These are phyloP conservation scores for Apodemus agrarius DNA, from an alignment of 2,797 vertebrate species.

Conservation along the genomic window DNA sequence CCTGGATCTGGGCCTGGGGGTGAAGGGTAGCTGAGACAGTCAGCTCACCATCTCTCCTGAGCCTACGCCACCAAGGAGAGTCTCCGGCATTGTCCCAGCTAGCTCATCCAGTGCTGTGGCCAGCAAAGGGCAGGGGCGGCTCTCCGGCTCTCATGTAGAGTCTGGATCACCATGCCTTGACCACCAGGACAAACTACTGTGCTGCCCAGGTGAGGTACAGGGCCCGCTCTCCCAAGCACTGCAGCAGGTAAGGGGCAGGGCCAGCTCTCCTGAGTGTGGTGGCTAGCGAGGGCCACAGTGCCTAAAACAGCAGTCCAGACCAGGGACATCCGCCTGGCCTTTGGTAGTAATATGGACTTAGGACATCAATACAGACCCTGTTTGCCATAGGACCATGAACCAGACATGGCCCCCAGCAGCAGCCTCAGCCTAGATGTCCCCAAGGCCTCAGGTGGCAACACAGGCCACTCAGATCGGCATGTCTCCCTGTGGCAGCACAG, in stretches of 20 bases:
- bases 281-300: background rate
- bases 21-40: background rate
- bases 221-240: background rate
- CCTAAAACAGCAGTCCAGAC: background rate
- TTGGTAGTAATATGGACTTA: background rate
- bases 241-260: background rate
- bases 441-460: background rate
- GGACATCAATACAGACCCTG: background rate
- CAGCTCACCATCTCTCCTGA: background rate
- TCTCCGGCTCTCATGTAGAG: background rate
- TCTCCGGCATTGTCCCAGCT: background rate
- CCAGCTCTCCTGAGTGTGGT: background rate
- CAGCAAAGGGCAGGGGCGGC: background rate
- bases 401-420: background rate
- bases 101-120: background rate
- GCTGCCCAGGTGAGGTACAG: background rate
- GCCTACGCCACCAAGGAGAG: background rate
- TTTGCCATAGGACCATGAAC: background rate
- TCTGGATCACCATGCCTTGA: background rate
- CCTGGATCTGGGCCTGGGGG: background rate
- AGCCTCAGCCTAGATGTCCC: background rate
- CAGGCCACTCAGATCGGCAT: background rate
- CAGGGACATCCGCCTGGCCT: background rate
- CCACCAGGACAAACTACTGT: background rate
- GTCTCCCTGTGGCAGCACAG: background rate